Base-by-base conservation (phyloP, 2,888 invertebrate genomes). In the Cataglyphis altisquamis region DNA sequence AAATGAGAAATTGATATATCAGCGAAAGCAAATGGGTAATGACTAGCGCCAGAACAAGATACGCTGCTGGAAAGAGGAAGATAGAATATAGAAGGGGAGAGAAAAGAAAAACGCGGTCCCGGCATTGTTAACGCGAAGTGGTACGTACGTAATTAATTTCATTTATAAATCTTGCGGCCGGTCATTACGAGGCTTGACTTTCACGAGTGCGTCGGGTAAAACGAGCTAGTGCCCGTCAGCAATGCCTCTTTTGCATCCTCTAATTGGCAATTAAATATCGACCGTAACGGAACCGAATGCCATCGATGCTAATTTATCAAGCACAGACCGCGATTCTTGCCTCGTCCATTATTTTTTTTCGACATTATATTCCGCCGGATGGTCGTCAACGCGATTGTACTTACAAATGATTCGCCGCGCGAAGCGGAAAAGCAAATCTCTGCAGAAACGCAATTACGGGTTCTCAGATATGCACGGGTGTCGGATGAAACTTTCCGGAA, bases 221-320 rank as follows among this genome's bases (percentile, higher is more conserved):
- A 86, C 85, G 90, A 90, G 86, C 87, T 80, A 84, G 81, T 86
- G 87, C 82, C 82, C 83, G 85, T 86, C 85, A 80, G 83, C 84
- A 82, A 81, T 74, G 74, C 87, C 85, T 78, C 87, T 84, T 86
- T 84, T 84, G 77, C 78, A 60, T 86, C 82, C 89, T 67, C 87
- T 92, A 92, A 92, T 92, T 92, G 92, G 86, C 92, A 92, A 92
- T 92, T 92, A 92, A 88, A 83, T 88, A 84, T 86, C 87, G 86
- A 89, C 87, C 85, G 85, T 84, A 85, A 88, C 85, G 48, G 84
- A 78, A 85, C 74, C 87, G 86, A 88, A 83, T 77, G 72, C 63
- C 68, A 73, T 73, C 84, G 70, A 85, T 83, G 87, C 82, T 85
- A 90, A 90, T 90, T 84, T 83, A 84, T 87, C 87, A 84, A 80